Conservation (phyloP, 1,140 invertebrate genomes). For the Spodoptera litura region DNA sequence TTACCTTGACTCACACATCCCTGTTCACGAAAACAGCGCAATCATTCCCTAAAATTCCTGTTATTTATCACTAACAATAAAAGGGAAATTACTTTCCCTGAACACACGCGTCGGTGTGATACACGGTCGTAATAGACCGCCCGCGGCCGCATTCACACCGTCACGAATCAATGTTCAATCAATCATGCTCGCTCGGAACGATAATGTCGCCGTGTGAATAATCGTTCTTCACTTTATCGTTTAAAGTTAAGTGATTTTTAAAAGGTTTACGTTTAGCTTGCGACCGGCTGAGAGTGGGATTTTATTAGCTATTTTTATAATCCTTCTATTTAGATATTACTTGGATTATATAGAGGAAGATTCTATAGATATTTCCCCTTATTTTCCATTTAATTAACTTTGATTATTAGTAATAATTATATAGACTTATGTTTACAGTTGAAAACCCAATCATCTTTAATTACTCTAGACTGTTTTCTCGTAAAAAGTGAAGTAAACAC, state of each 20-base stretch:
- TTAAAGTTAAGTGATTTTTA: conserved; percentile 48
- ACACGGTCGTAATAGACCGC: conserved; percentile 45
- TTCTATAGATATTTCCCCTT: no score
- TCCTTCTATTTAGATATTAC: no score
- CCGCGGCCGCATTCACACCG: conserved; percentile 32
- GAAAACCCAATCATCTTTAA: no score
- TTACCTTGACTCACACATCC: not conserved
- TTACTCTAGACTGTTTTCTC: no score
- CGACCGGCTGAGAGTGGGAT: not conserved
- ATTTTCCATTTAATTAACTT: no score
- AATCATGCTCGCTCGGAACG: conserved; percentile 41
- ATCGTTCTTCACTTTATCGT: conserved; percentile 28
- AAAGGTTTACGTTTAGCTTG: conserved; percentile 26
- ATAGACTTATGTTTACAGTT: no score
- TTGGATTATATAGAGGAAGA: no score
- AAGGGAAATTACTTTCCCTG: conserved; percentile 40
- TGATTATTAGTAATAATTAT: no score
- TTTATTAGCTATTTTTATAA: conserved; percentile 3
- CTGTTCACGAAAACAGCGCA: conserved; percentile 14
- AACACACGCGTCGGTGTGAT: conserved; percentile 15
- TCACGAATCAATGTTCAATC: conserved; percentile 56
- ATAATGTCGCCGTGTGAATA: conserved; percentile 43
- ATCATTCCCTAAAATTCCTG: conserved; percentile 25
- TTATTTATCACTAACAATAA: conserved; percentile 43
- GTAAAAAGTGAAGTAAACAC: no score